A percentile compares a stretch with the other conserved stretches of the same genome.
Evolutionary conservation across 2,888 invertebrate species (phyloP).

Genomic region (Cheilosia vulpina): DNA sequence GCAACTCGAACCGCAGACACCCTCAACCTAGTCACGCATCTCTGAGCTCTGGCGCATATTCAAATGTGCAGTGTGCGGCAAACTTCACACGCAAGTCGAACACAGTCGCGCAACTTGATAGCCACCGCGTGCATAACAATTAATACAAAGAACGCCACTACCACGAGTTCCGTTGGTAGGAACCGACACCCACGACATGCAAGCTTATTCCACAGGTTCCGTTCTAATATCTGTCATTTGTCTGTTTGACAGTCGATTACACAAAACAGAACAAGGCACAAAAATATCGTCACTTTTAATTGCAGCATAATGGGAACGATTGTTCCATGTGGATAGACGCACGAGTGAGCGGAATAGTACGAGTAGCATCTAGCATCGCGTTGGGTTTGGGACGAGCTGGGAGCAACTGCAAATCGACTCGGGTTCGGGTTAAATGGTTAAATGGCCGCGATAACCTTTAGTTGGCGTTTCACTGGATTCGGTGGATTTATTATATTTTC

Average conservation of each 20-base stretch:
- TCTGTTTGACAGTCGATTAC: conserved; percentile 61
- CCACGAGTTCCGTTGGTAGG: background rate
- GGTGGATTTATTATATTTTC: conserved; percentile 63
- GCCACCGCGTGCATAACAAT: conserved; percentile 43
- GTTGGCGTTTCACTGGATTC: conserved; percentile 23
- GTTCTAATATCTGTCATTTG: conserved; percentile 34
- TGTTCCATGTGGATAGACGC: conserved; percentile 43
- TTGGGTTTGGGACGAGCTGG: conserved; percentile 10
- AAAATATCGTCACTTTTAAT: conserved; percentile 54
- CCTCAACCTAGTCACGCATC: conserved; percentile 57
- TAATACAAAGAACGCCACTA: conserved; percentile 23
- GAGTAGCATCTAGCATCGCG: conserved; percentile 29
- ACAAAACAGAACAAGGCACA: conserved; percentile 24
- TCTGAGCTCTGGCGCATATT: conserved; percentile 45
- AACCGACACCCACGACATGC: conserved; percentile 5
- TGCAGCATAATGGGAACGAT: conserved; percentile 60
- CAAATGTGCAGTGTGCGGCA: conserved; percentile 40
- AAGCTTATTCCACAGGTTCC: conserved; percentile 1
- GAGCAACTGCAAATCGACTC: conserved; percentile 14
- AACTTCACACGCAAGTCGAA: conserved; percentile 59
- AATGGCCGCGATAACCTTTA: conserved; percentile 61
- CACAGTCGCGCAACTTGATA: conserved; percentile 39
- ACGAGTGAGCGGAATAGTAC: conserved; percentile 12
- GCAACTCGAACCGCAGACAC: conserved; percentile 41
- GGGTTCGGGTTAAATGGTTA: conserved; percentile 42